Conservation (phyloP, 2,797 vertebrate species). For the Linurgus olivaceus region DNA sequence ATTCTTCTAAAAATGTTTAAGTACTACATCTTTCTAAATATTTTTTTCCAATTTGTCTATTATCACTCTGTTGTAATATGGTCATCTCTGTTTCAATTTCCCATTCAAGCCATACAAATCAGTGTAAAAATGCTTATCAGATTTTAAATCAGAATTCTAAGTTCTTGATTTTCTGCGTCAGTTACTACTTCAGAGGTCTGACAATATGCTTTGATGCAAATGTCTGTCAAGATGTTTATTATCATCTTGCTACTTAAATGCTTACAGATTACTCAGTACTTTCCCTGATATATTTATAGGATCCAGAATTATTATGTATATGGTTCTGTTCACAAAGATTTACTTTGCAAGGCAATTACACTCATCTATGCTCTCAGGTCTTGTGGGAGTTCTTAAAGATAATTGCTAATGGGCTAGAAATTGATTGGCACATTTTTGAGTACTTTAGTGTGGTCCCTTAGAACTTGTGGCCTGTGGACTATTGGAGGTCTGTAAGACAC, state of each 20-base stretch:
- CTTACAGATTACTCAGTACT: neutral
- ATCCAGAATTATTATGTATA: neutral
- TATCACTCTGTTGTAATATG: neutral
- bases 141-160: neutral
- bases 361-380: neutral
- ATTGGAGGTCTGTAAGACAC: neutral
- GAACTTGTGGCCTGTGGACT: neutral
- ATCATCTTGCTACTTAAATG: neutral
- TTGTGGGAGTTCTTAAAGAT: neutral
- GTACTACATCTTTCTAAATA: neutral
- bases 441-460: neutral
- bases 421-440: neutral
- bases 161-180: neutral
- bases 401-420: constrained; percentile 17
- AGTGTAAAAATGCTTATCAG: neutral
- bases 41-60: neutral
- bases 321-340: neutral
- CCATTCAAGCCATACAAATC: accelerated
- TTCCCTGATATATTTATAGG: neutral
- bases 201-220: neutral
- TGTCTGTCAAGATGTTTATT: neutral
- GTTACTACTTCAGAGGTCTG: neutral
- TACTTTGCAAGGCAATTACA: neutral
- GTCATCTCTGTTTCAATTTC: neutral
- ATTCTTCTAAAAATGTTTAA: neutral